Base-by-base conservation (phyloP, 1,140 invertebrate genomes). In the Agrypnia vestita region DNA sequence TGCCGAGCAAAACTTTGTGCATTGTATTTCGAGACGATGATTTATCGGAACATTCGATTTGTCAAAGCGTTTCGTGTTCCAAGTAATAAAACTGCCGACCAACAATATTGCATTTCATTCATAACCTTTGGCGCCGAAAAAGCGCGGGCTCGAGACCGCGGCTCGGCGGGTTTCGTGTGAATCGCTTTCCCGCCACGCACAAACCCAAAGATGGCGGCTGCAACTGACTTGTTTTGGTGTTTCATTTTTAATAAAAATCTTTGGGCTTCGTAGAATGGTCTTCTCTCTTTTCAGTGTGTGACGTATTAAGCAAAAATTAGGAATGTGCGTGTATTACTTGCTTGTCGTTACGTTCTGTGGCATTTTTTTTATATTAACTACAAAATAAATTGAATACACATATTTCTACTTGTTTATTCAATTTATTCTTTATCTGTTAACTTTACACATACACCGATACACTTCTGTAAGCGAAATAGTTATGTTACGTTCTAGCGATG, bases 41-140 rank as follows among this genome's bases (percentile, higher is more conserved):
- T 59, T 10, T 11, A 55, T 55, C 53, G 53, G n/a, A 55, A 8
- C 19, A 55, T 59, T 59, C 25, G 25, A 35, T 35, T 59, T 21
- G 9, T 21, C 55, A 59, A 59, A 59, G 55, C 13, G 17, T 21
- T 21, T 59, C 55, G 8, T 59, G 55, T 59, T 59, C n/a, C 55
- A 12, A 17, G 55, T 11, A 19, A 59, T 25, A 44, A 67, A 71
- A 71, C 67, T 25, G 67, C 47, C 46, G 67, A 47, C 67, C 17
- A n/a, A 21, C 15, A 51, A 55, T 55, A 69, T 69, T 67, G 21
- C 59, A 55, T 77, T 77, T 77, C 75, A 77, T 77, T 77, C 75
- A 69, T 77, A 61, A 46, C 46, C 61, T 8, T 55, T 67, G 47
- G 59, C 74, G 46, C 49, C 47, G 55, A 76, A 62, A 74, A 62